Evolutionary conservation across 2,113 vertebrate genomes (phyloP).

Genomic region (Microcebus tavaratra): DNA sequence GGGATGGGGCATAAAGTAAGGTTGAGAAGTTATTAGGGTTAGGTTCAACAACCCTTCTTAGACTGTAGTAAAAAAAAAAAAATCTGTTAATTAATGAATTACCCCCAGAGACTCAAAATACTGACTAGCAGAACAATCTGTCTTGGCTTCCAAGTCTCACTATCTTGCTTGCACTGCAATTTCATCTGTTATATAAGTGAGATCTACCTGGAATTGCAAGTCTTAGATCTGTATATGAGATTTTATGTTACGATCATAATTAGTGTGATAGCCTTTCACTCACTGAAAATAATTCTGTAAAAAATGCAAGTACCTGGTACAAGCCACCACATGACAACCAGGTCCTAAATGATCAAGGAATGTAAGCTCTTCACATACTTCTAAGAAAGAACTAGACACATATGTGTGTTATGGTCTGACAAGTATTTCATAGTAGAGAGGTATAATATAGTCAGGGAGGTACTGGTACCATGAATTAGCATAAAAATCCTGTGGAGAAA

Average conservation of each 20-base stretch:
- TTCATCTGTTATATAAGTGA: constrained; percentile 13
- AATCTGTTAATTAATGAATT: not conserved
- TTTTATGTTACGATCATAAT: not conserved
- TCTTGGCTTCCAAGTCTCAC: constrained; percentile 24
- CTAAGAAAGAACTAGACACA: not conserved
- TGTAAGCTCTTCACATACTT: not conserved
- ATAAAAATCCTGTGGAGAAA: constrained; percentile 10
- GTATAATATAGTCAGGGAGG: not conserved
- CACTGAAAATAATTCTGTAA: constrained; percentile 27
- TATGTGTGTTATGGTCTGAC: not conserved
- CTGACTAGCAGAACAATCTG: not conserved
- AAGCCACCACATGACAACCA: not conserved
- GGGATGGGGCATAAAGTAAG: not conserved
- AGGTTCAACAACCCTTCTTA: not conserved
- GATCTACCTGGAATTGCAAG: not conserved
- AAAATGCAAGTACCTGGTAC: not conserved
- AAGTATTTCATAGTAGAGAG: not conserved
- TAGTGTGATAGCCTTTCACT: not conserved
- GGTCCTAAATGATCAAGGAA: not conserved
- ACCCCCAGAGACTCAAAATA: not conserved
- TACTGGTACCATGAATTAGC: not conserved
- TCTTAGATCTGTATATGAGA: not conserved
- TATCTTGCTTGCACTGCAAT: not conserved
- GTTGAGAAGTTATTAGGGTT: not conserved
- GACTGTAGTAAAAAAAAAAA: not conserved